Base-by-base conservation (phyloP, 64 coral and sea anemone species). In the Pocillopora verrucosa region DNA sequence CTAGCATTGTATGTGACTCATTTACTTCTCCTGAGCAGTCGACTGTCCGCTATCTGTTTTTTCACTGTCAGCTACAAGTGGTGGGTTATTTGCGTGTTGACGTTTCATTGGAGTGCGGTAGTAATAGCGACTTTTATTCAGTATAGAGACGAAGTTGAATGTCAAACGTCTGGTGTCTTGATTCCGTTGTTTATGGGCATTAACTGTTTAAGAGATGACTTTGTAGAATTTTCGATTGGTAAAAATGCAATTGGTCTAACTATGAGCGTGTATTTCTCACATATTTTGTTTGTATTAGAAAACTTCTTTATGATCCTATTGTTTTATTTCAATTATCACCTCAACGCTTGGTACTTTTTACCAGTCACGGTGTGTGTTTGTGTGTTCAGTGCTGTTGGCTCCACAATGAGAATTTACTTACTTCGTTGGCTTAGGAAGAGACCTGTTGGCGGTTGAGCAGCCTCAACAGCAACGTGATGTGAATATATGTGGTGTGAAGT, bases 21-120 rank as follows among this genome's bases (percentile, higher is more conserved):
- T 16, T n/a, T 72, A 38, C 70, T 65, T 45, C 45, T 86, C 11
- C 16, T 86, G 12, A 63, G 25, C 69, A 86, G 82, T 63, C 82
- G 82, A 25, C 63, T 86, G 1, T 51, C 70, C 45, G 82, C 82
- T 15, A 34, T 86, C 30, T 16, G 24, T 20, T 59, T 9, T 13
- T 87, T 87, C 58, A 68, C 58, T 1, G 76, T 78, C 41, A 78
- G 76, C 76, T 78, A 58, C 51, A 57, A 78, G 22, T 78, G 76
- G 76, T 78, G 76, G 76, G 22, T 76, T 19, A 76, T 17, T 13
- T 1, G 35, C 36, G 74, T 76, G 10, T 76, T 76, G 13, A 16
- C 45, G 1, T 10, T 58, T 78, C 76, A 78, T 13, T 58, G 1
- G 4, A 7, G 9, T 19, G 1, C 16, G 16, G 58, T 78, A 11